A percentile compares a stretch with the other conserved stretches of the same genome.
Evolutionary conservation across 1,140 invertebrate species (phyloP).

Genomic region (Coelopa frigida): DNA sequence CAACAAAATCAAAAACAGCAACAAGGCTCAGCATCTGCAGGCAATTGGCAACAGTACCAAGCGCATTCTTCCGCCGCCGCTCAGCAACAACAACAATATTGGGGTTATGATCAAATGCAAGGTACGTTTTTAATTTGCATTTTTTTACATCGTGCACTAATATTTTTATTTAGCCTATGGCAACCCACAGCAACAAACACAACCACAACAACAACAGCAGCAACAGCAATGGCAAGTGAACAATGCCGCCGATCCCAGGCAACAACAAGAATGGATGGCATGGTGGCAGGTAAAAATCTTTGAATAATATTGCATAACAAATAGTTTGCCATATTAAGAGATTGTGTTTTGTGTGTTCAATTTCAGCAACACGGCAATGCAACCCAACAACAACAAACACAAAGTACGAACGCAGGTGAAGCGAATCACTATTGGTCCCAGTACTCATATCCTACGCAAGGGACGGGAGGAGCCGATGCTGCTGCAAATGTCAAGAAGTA

Average conservation of each 20-base stretch:
- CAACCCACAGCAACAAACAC: constrained; percentile 33
- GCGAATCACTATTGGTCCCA: constrained; percentile 43
- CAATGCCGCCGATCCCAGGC: constrained; percentile 32
- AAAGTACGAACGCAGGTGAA: constrained; percentile 23
- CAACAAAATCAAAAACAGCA: constrained; percentile 23
- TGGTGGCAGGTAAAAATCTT: constrained; percentile 38
- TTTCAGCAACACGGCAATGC: constrained; percentile 14
- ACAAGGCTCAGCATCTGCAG: constrained; percentile 24
- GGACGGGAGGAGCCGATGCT: neutral
- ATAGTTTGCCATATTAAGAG: neutral
- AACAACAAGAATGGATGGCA: constrained; percentile 42
- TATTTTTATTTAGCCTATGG: constrained; percentile 27
- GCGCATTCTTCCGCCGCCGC: constrained; percentile 13
- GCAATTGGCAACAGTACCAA: constrained; percentile 18
- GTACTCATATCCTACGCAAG: constrained; percentile 38
- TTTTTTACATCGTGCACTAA: constrained; percentile 7
- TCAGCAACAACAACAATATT: constrained; percentile 34
- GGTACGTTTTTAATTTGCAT: constrained; percentile 19
- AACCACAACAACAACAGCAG: too few relatives aligned
- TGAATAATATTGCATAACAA: neutral
- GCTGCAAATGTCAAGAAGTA: neutral
- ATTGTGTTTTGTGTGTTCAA: neutral
- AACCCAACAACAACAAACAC: constrained; percentile 18
- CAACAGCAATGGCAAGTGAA: constrained; percentile 38
- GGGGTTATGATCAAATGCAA: constrained; percentile 39